phyloP scores from a whole-genome alignment of 2,797 vertebrate species.

The Phoebastria nigripes region DNA sequence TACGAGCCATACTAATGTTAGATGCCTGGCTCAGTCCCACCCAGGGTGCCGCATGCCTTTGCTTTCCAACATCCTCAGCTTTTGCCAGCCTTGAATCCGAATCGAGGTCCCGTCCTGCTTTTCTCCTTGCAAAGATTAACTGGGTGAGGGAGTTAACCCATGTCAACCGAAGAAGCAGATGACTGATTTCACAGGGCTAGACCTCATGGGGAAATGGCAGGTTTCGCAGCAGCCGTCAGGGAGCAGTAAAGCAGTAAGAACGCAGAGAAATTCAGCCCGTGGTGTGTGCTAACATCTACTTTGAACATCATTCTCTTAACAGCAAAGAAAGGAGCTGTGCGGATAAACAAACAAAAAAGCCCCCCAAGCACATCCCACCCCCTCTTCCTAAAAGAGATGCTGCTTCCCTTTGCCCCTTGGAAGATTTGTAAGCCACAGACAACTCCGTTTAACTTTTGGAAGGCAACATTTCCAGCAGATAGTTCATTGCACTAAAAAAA shows the following conservation, averaged over 20 bases:
- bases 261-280: neutral
- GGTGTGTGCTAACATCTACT: neutral
- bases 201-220: neutral
- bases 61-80: conserved; percentile 45
- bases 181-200: conserved; percentile 31
- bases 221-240: neutral
- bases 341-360: neutral
- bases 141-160: neutral
- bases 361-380: neutral
- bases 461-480: neutral
- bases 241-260: neutral
- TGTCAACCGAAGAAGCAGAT: neutral
- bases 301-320: neutral
- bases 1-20: conserved; percentile 52
- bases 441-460: neutral
- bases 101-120: conserved; percentile 17
- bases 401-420: neutral
- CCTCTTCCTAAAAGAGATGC: neutral
- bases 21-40: conserved; percentile 70
- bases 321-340: neutral
- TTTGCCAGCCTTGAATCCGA: conserved; percentile 46
- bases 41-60: conserved; percentile 45
- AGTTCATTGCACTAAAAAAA: neutral
- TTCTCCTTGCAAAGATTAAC: neutral
- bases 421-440: neutral